Percentiles rank a stretch among this genome's conserved stretches.
Conservation (phyloP, 1,140 invertebrate species). For the Saxidomus purpurata region DNA sequence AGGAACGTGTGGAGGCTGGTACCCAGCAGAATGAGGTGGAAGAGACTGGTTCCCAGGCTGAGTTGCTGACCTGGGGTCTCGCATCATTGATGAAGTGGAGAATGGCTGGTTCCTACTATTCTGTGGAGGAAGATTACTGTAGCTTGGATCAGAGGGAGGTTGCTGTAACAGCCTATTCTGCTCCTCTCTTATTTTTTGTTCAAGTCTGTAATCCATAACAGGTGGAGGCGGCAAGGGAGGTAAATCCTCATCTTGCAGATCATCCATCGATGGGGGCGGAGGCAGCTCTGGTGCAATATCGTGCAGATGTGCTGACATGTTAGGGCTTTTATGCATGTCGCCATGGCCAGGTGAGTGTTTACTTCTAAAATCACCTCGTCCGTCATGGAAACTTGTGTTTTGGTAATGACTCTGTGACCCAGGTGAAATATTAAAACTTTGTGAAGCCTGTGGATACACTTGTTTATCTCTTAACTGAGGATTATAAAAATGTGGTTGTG, state of each 20-base stretch:
- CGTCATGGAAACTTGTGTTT: constrained; percentile 57
- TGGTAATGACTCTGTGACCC: constrained; percentile 57
- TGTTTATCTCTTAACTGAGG: constrained; percentile 60
- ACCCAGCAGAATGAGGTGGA: constrained; percentile 40
- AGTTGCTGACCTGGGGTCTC: constrained; percentile 22
- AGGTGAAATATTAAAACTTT: constrained; percentile 44
- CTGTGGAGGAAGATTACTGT: constrained; percentile 61
- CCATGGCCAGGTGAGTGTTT: constrained; percentile 41
- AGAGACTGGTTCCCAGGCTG: constrained; percentile 54
- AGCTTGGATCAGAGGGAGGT: constrained; percentile 61
- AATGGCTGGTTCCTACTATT: constrained; percentile 45
- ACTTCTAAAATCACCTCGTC: constrained; percentile 47
- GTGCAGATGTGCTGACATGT: constrained; percentile 74
- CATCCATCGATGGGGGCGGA: constrained; percentile 77
- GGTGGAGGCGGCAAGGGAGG: constrained; percentile 82
- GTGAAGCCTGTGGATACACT: constrained; percentile 33
- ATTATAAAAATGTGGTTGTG: constrained; percentile 81
- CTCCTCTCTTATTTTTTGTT: constrained; percentile 75
- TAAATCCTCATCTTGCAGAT: constrained; percentile 77
- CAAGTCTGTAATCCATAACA: constrained; percentile 71
- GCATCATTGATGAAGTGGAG: constrained; percentile 15
- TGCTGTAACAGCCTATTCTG: constrained; percentile 73
- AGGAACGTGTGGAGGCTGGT: constrained; percentile 31
- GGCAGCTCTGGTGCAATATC: constrained; percentile 79
- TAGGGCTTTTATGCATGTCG: constrained; percentile 60